These are phyloP conservation scores for Choloepus hoffmanni DNA, from an alignment of 2,113 vertebrate genomes.

Conservation along the genomic window DNA sequence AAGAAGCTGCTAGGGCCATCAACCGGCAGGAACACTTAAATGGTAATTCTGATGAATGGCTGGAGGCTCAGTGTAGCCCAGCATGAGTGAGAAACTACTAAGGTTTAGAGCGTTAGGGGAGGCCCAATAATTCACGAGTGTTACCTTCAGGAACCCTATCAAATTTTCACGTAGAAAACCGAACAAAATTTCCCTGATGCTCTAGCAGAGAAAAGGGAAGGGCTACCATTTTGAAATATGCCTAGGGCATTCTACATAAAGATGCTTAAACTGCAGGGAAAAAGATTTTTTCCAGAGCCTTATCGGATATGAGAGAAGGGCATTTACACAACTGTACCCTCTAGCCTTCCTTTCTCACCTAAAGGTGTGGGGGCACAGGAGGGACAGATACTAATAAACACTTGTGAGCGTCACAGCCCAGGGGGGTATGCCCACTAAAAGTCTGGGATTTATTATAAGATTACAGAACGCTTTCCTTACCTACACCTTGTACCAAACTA, in stretches of 20 bases:
- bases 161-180: not conserved
- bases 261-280: not conserved
- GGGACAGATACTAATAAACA: not conserved
- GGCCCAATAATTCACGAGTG: not conserved
- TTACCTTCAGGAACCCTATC: not conserved
- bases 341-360: not conserved
- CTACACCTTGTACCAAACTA: not conserved
- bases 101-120: not conserved
- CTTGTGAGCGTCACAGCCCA: not conserved
- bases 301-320: not conserved
- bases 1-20: accelerated
- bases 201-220: not conserved
- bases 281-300: not conserved
- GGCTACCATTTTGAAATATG: not conserved
- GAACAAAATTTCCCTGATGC: not conserved
- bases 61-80: not conserved
- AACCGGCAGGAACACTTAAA: not conserved
- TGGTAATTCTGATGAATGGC: not conserved
- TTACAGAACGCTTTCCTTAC: not conserved
- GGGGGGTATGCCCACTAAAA: not conserved
- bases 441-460: not conserved
- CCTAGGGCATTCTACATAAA: accelerated
- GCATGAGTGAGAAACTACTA: not conserved
- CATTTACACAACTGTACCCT: not conserved
- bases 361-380: too few species aligned